phyloP scores from a whole-genome alignment of 2,797 vertebrate genomes.

The Epinephelus malabaricus region DNA sequence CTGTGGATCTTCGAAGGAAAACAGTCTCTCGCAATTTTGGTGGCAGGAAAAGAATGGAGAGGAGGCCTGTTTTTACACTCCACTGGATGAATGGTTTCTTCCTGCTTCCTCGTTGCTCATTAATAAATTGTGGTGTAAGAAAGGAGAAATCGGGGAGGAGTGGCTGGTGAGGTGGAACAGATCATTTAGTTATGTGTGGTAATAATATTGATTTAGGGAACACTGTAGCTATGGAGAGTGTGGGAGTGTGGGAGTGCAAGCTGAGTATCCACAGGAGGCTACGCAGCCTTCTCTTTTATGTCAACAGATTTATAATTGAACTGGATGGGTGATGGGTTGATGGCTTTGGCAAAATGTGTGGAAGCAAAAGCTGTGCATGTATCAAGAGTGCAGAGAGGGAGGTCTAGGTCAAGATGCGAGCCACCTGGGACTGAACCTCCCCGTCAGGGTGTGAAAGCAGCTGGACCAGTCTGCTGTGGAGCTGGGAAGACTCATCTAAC shows the following conservation, averaged over 20 bases:
- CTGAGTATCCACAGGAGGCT: constrained; percentile 26
- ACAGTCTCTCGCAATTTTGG: constrained; percentile 32
- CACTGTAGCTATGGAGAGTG: neutral
- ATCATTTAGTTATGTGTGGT: constrained; percentile 25
- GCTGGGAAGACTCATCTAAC: constrained; percentile 86
- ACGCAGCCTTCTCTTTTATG: constrained; percentile 21
- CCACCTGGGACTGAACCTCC: constrained; percentile 91
- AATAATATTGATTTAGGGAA: constrained; percentile 35
- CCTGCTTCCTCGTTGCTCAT: constrained; percentile 21
- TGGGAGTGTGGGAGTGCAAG: constrained; percentile 1
- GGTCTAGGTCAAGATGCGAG: constrained; percentile 86
- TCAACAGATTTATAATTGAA: constrained; percentile 34
- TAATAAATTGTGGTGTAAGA: constrained; percentile 6
- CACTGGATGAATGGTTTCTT: constrained; percentile 26
- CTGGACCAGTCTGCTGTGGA: constrained; percentile 87
- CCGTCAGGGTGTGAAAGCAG: constrained; percentile 89
- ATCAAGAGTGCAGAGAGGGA: constrained; percentile 10
- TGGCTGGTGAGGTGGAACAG: constrained; percentile 29
- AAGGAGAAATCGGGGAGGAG: constrained; percentile 24
- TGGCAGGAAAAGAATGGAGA: constrained; percentile 26
- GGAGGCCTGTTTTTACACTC: constrained; percentile 30
- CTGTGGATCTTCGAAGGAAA: constrained; percentile 48
- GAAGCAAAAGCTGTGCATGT: constrained; percentile 46
- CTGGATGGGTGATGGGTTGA: constrained; percentile 24
- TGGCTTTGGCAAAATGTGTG: constrained; percentile 53